A percentile compares a stretch with the other conserved stretches of the same genome.
Conservation (phyloP, 2,797 vertebrate species). For the Streptopelia turtur region DNA sequence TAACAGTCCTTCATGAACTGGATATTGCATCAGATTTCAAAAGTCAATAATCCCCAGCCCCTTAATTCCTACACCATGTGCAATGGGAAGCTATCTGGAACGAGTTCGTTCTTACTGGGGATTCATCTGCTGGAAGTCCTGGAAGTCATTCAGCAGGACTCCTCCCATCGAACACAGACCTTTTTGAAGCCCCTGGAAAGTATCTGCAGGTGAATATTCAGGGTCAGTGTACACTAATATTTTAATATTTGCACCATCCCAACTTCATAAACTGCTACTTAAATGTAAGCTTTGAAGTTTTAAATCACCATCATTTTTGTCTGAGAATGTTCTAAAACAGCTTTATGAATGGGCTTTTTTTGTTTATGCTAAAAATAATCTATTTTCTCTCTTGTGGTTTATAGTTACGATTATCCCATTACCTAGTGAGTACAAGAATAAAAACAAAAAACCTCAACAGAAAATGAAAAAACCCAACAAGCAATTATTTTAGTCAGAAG, state of each 20-base stretch:
- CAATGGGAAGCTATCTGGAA: background rate
- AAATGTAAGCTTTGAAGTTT: slow-evolving; percentile 43
- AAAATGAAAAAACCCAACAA: background rate
- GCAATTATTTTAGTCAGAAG: background rate
- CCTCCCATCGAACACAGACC: background rate
- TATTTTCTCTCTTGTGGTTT: background rate
- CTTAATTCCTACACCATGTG: background rate
- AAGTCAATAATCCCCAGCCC: background rate
- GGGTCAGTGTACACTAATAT: slow-evolving; percentile 5
- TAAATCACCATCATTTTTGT: background rate
- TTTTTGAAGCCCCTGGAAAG: slow-evolving; percentile 46
- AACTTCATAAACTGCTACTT: slow-evolving; percentile 47
- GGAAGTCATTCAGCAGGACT: slow-evolving; percentile 44
- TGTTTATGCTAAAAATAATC: background rate
- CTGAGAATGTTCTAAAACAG: background rate
- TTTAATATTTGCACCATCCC: slow-evolving; percentile 35
- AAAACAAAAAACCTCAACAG: background rate
- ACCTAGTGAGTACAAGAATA: background rate
- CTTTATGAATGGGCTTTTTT: background rate
- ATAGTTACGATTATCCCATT: background rate
- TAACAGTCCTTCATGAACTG: background rate
- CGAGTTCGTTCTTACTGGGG: background rate
- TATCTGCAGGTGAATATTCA: slow-evolving; percentile 42
- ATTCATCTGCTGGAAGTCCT: slow-evolving; percentile 25
- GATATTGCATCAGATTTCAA: background rate